Evolutionary conservation across 1,140 invertebrate genomes (phyloP), one percentile per base, ranked within the genome.

Genomic region (Theocolax elegans): DNA sequence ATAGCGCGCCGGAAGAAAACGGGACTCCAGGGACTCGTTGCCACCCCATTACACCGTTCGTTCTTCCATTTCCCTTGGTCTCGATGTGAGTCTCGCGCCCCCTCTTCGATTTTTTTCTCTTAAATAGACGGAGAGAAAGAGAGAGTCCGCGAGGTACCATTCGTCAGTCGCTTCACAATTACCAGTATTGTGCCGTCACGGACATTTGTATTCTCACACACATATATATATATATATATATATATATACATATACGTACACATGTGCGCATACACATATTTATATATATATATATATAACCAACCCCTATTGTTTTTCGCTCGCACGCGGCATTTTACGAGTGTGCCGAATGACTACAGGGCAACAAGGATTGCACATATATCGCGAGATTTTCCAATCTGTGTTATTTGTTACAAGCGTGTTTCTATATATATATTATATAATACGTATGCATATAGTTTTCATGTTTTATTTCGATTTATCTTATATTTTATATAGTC

Each of bases 1-100:
- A 4, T 10, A 59, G 19, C 35, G 19, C 19, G 40, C 29, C 25
- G 65, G 42, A 75, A 77, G 79, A 78, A 78, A 84, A 84, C 76
- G 74, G 78, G 75, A 74, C 83, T 81, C 83, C 35, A 72, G 83
- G 81, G 83, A 80, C 83, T 84, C 83, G 83, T 85, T 85, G 79
- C 77, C 81, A 83, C 83, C 81, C 83, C 75, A 84, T 85, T 84
- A 84, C 76, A 80, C 72, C 77, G 71, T 81, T 81, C 77, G 81
- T 72, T 79, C 80, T 81, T 84, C 77, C 79, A 49, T 48, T 48
- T 59, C 42, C 15, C 35, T 48, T 73, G 53, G 1, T 2, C 49
- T 51, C 31, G 42, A 0, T 17, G 42, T 29, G 56, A 64, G 56
- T 35, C 40, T 59, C n/a, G 7, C 9, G 12, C 10, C 56, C 54